These are phyloP conservation scores for Vimba vimba DNA, from an alignment of 2,113 vertebrate species.

Conservation along the genomic window DNA sequence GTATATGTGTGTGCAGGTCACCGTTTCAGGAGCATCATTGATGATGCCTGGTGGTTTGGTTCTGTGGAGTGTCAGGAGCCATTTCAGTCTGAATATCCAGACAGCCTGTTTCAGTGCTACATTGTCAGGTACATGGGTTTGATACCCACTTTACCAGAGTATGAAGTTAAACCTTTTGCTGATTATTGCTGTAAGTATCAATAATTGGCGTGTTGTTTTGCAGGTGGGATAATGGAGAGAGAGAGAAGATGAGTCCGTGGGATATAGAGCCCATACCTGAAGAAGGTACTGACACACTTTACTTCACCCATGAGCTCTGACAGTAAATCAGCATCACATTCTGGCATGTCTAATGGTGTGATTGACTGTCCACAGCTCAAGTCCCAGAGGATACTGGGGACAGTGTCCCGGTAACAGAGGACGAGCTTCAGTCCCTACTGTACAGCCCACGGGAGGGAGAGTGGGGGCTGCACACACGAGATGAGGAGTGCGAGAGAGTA, in stretches of 20 bases:
- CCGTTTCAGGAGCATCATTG: conserved; percentile 97
- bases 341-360: conserved; percentile 25
- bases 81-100: conserved; percentile 93
- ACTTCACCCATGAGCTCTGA: neutral
- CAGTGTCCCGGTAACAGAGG: conserved; percentile 90
- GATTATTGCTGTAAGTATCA: neutral
- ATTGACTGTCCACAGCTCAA: conserved; percentile 61
- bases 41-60: conserved; percentile 98
- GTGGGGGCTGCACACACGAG: conserved; percentile 89
- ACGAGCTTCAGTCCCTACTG: conserved; percentile 88
- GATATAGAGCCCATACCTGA: conserved; percentile 98
- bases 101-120: conserved; percentile 98
- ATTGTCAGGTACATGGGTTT: conserved; percentile 83
- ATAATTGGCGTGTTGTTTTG: conserved; percentile 11
- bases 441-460: conserved; percentile 95
- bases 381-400: conserved; percentile 92
- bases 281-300: conserved; percentile 78
- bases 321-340: neutral
- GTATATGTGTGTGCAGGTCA: conserved; percentile 75
- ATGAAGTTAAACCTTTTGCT: too few relatives aligned
- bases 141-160: neutral
- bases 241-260: conserved; percentile 98
- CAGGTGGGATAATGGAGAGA: conserved; percentile 97
- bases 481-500: conserved; percentile 92
- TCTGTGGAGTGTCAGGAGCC: conserved; percentile 95